Conservation (phyloP, 1,140 invertebrate species). For the Ceratina australensis region DNA sequence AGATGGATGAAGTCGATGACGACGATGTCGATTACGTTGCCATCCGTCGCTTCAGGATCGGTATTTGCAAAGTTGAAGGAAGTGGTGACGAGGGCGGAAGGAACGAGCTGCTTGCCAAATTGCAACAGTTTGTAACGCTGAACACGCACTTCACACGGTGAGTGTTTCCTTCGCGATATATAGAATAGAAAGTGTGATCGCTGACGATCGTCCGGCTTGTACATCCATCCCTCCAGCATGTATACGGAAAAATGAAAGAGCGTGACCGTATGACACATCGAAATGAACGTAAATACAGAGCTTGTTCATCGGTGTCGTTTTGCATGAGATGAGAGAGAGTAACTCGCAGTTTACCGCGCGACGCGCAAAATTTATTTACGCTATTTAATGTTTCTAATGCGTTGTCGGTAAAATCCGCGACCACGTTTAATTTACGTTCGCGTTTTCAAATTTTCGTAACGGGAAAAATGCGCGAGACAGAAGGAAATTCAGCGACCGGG, state of each 20-base stretch:
- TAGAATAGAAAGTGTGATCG: not conserved
- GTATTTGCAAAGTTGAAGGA: constrained; percentile 30
- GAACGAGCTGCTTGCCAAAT: constrained; percentile 62
- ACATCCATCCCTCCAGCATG: not conserved
- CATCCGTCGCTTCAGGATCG: constrained; percentile 39
- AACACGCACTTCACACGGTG: constrained; percentile 67
- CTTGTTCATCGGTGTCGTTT: not conserved
- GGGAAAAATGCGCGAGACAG: not conserved
- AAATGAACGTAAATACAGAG: constrained; percentile 5
- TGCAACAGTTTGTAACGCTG: constrained; percentile 64
- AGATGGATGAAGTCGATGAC: constrained; percentile 62
- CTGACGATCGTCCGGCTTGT: constrained; percentile 20
- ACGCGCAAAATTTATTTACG: constrained; percentile 1
- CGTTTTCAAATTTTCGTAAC: not conserved
- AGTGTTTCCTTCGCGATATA: constrained; percentile 52
- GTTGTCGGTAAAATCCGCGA: not conserved
- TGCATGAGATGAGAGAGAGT: constrained; percentile 38
- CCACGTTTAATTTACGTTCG: too few species aligned
- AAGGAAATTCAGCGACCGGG: not conserved
- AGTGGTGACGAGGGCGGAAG: constrained; percentile 60
- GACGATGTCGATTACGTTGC: constrained; percentile 43
- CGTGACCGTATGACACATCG: constrained; percentile 53
- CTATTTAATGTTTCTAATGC: not conserved
- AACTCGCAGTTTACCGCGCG: not conserved
- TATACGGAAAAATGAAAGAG: constrained; percentile 59